Evolutionary conservation across 2,113 vertebrate species (phyloP), one percentile per base, ranked within the genome.

Genomic region (Salvelinus fontinalis): DNA sequence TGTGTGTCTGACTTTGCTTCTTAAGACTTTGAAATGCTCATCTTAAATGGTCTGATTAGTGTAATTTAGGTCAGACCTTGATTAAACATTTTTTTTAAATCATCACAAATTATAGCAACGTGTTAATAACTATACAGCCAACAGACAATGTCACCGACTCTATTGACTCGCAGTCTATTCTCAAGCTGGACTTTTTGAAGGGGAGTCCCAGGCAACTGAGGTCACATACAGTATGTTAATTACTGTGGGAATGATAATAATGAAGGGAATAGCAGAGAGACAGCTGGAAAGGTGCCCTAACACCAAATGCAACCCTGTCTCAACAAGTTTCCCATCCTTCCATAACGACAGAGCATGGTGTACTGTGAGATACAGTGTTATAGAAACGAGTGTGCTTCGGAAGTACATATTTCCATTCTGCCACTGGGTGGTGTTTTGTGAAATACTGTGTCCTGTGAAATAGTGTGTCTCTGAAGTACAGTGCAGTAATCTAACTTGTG

Each of bases 21-120:
- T n/a, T 4, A 11, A 34, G 12, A 39, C 27, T 78, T 22, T 44
- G 11, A 44, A 11, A 11, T 9, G 11, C 9, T 44, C 39, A 11
- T 44, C 54, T 18, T 18, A 6, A 57, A 20, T 57, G 3, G 14
- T 57, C 1, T 57, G 54, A 84, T 79, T 83, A 77, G 51, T 26
- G 81, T 59, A 49, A 83, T 27, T 68, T 60, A 75, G 67, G 51
- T 20, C 67, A 71, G 70, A 70, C 68, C 69, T 39, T 66, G 69
- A 75, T 68, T 22, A 29, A 44, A 70, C 75, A 77, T 78, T 83
- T 44, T 44, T 75, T 67, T 77, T 44, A 80, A 39, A 76, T 82
- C 74, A 86, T 85, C 77, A 67, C 39, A 65, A 71, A 78, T 34
- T 34, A 39, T 44, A 81, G 67, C 14, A 49, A 34, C n/a, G 31